phyloP scores from a whole-genome alignment of 1,140 invertebrate species.

The Prorops nasuta region DNA sequence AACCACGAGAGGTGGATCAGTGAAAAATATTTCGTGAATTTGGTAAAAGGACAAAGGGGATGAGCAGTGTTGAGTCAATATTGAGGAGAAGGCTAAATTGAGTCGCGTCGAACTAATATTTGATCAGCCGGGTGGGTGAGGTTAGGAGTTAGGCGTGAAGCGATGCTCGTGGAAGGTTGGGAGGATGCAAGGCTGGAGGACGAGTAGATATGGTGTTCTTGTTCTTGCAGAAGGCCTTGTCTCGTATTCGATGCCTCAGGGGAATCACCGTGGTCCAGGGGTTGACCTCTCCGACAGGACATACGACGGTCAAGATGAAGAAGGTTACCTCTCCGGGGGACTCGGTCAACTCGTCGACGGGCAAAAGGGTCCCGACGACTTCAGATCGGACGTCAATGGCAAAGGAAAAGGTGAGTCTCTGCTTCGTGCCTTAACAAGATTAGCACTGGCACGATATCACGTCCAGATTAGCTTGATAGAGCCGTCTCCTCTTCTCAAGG shows the following conservation, averaged over 20 bases:
- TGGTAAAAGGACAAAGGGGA: no score
- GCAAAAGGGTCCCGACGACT: slow-evolving; percentile 75
- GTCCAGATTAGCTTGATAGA: slow-evolving; percentile 30
- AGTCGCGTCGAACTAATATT: no score
- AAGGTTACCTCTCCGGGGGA: slow-evolving; percentile 69
- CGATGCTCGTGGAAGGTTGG: no score
- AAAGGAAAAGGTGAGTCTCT: slow-evolving; percentile 66
- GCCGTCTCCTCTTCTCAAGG: slow-evolving; percentile 16
- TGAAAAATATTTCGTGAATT: no score
- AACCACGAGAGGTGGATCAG: no score
- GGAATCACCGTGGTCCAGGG: slow-evolving; percentile 67
- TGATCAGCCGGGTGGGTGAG: no score
- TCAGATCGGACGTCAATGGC: slow-evolving; percentile 68
- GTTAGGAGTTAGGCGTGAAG: no score
- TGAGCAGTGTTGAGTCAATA: no score
- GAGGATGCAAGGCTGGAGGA: no score
- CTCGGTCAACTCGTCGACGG: slow-evolving; percentile 92
- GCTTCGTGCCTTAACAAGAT: slow-evolving; percentile 22
- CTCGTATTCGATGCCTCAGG: slow-evolving; percentile 80
- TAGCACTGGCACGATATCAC: slow-evolving; percentile 22
- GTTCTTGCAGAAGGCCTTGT: slow-evolving; percentile 70
- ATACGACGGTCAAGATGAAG: slow-evolving; percentile 75
- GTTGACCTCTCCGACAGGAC: slow-evolving; percentile 75
- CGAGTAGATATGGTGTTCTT: background rate
- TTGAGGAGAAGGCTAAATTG: no score